Conservation (phyloP, 2,113 vertebrate species). For the Scytalopus superciliaris region DNA sequence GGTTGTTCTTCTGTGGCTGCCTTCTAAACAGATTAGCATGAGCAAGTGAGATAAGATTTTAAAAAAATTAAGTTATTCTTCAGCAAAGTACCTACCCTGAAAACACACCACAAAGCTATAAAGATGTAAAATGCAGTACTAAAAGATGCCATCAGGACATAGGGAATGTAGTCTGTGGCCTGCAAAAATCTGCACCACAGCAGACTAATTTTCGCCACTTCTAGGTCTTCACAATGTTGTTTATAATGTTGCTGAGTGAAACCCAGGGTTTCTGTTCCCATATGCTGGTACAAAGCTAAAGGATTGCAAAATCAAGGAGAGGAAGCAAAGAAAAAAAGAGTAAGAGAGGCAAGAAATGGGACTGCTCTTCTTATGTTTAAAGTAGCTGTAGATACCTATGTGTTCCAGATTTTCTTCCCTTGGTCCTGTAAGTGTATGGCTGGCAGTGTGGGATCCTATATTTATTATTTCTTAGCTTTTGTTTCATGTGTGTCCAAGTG, state of each 20-base stretch:
- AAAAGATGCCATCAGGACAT: not conserved
- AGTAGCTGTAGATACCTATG: not conserved
- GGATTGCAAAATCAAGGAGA: not conserved
- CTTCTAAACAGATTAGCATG: not conserved
- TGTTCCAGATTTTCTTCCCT: not conserved
- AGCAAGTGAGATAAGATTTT: not conserved
- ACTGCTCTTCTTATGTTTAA: not conserved
- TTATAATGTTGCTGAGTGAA: not conserved
- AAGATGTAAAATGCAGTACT: not conserved
- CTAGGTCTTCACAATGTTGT: not conserved
- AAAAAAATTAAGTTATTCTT: not conserved
- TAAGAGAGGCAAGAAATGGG: not conserved
- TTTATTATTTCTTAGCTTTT: not conserved
- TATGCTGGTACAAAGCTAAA: not conserved
- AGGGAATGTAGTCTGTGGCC: not conserved
- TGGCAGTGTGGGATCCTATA: not conserved
- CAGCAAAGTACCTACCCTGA: not conserved
- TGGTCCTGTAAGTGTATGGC: rapidly evolving
- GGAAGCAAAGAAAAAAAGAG: not conserved
- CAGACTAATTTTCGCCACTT: not conserved
- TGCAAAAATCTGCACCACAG: not conserved
- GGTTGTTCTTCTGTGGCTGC: rapidly evolving
- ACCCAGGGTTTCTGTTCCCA: rapidly evolving
- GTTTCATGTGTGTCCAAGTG: not conserved
- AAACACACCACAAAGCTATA: not conserved